Evolutionary conservation across 1,140 invertebrate species (phyloP), one percentile per base, ranked within the genome.

Genomic region (Dreissena polymorpha): DNA sequence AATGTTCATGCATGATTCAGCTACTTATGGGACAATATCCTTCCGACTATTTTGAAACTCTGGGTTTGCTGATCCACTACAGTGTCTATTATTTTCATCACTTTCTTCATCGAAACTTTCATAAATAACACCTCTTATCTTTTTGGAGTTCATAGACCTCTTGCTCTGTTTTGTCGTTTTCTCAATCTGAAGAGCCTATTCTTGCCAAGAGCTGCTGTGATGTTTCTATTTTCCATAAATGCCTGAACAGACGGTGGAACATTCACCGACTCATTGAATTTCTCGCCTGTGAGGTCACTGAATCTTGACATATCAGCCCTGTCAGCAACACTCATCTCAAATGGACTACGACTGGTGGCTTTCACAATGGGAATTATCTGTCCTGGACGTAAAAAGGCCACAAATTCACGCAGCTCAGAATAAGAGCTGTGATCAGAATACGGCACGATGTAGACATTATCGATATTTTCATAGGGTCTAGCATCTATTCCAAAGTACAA

Each of bases 391-490:
- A 94, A 29, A 57, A 80, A 55, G 49, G 87, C 84, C 0, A 94
- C 92, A 90, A 94, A 94, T 16, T 89, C 82, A 13, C 85, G 21
- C 1, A 94, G 85, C 80, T 94, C 93, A 57, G 72, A 29, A 86
- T 89, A 93, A 13, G 92, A 92, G 57, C 89, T 91, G 80, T 94
- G 93, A 82, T 93, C 92, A 16, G 93, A 93, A 80, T 93, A 93
- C 0, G 92, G 92, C 16, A 93, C 88, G 63, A 92, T 79, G 86
- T 90, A 91, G 5, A 92, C 87, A 76, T 91, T 87, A 12, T 80
- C 63, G 50, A 81, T 71, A 64, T 90, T 90, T 57, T 67, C 55
- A 84, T 85, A 89, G 12, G 91, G 83, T 60, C 79, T 39, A 21
- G 86, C 86, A 64, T 87, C 87, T n/a, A 91, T 75, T 0, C 90